Conservation (phyloP, 1,140 invertebrate genomes). For the Camponotus vicinus region DNA sequence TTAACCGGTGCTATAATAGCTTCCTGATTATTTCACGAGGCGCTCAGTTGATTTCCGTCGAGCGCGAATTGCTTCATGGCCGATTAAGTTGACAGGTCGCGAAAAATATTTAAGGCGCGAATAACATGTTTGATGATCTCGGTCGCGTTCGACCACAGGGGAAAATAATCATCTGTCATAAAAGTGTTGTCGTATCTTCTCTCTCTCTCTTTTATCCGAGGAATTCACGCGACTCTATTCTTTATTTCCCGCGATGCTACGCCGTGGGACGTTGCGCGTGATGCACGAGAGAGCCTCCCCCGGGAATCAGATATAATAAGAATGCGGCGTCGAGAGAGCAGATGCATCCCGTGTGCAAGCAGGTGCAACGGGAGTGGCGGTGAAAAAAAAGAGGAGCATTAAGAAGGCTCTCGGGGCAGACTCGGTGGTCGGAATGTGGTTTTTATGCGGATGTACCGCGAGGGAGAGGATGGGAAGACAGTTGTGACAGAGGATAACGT, state of each 20-base stretch:
- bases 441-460: conserved; percentile 69
- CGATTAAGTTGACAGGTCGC: conserved; percentile 14
- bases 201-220: background rate
- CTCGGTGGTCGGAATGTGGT: conserved; percentile 73
- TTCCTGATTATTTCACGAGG: conserved; percentile 56
- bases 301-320: conserved; percentile 49
- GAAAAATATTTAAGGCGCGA: background rate
- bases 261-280: conserved; percentile 6
- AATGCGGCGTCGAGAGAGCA: conserved; percentile 44
- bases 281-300: conserved; percentile 4
- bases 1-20: conserved; percentile 31
- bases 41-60: conserved; percentile 37
- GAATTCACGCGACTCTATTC: conserved; percentile 19
- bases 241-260: background rate
- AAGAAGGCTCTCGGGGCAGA: conserved; percentile 53
- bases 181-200: background rate
- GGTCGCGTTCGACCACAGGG: background rate
- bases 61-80: conserved; percentile 12
- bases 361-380: conserved; percentile 62
- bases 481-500: background rate
- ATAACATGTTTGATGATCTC: background rate
- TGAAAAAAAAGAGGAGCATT: conserved; percentile 53
- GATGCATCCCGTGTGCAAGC: conserved; percentile 49
- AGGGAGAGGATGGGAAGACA: background rate
- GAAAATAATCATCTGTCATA: background rate